A percentile compares a stretch with the other conserved stretches of the same genome.
Evolutionary conservation across 2,888 invertebrate genomes (phyloP).

Genomic region (Scrobipalpa atriplicella): DNA sequence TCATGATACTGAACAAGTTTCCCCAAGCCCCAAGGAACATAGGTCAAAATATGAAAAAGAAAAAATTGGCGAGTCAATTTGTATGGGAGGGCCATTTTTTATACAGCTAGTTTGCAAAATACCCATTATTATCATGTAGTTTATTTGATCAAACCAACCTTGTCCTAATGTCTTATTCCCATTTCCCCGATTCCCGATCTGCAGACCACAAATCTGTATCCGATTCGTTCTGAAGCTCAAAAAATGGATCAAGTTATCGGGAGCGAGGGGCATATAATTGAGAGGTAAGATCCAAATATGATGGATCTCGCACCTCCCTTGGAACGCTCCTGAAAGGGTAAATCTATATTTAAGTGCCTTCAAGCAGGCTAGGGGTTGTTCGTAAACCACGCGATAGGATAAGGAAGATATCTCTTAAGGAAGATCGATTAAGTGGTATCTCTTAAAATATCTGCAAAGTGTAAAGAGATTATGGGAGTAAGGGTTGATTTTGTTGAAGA

Average conservation of each 20-base stretch:
- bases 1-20: no score
- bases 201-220: conserved; percentile 24
- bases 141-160: neutral
- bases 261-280: conserved; percentile 70
- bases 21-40: no score
- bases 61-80: no score
- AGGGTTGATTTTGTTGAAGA: neutral
- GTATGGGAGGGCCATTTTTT: no score
- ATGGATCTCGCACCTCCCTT: conserved; percentile 76
- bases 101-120: neutral
- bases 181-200: neutral
- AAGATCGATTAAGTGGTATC: conserved; percentile 11
- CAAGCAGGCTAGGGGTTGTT: conserved; percentile 3
- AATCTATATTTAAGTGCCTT: conserved; percentile 79
- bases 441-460: conserved; percentile 5
- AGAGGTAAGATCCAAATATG: conserved; percentile 74
- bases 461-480: neutral
- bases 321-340: conserved; percentile 76
- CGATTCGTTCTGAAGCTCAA: conserved; percentile 46
- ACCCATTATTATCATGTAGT: neutral
- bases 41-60: no score
- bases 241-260: conserved; percentile 75
- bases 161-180: neutral
- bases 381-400: conserved; percentile 6
- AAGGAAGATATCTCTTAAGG: no score